Evolutionary conservation across 2,888 invertebrate species (phyloP), one percentile per base, ranked within the genome.

Genomic region (Leptogaster cylindrica): DNA sequence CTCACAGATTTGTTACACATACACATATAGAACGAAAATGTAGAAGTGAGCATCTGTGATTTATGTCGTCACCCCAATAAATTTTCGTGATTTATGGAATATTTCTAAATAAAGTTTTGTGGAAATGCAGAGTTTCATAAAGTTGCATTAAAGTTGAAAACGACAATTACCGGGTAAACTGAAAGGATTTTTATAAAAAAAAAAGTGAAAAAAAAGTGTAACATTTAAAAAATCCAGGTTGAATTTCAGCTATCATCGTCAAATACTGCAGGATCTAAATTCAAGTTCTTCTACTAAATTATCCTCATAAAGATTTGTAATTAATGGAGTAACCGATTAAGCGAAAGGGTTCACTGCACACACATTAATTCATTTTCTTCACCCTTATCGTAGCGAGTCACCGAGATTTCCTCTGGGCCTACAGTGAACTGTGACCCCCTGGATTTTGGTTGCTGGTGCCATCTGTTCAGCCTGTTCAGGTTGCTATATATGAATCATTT

Each of bases 61-160:
- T 52, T 31, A 52, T 52, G 52, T 18, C 31, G 14, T 52, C 52
- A 52, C 33, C 52, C 31, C 33, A 52, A 52, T 52, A 52, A 52
- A 52, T 52, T 52, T 52, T n/a, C 18, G 31, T 52, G 52, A 52
- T 52, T 52, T 52, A 52, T 52, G 33, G 33, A 52, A 52, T 18
- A 33, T 18, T 31, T 31, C 33, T 16, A 8, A 31, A 52, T 52
- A 52, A 52, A 52, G 33, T 52, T 52, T 27, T 14, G 16, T 31
- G 14, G 31, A 52, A 52, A 31, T 52, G 33, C 31, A 52, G 33
- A 31, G 52, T 23, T 28, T 18, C 18, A n/a, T 16, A 33, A 33
- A 33, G 52, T n/a, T n/a, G n/a, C n/a, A n/a, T n/a, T n/a, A n/a
- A n/a, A n/a, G n/a, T n/a, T n/a, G n/a, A n/a, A 20, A 31, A 31